Conservation (phyloP, 1,140 invertebrate species). For the Lineus longissimus region DNA sequence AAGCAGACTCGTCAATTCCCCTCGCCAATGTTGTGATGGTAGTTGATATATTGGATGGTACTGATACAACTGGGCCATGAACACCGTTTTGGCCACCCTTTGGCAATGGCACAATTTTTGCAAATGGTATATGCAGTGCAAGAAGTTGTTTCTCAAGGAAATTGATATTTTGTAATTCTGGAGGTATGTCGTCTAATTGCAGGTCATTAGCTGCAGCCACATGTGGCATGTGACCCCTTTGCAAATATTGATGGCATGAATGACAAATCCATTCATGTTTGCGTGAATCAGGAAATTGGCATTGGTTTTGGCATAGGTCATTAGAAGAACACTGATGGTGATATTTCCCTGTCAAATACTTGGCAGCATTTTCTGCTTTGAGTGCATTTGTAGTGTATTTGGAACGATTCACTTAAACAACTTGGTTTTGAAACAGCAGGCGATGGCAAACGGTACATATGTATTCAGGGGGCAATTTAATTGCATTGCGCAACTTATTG, state of each 20-base stretch:
- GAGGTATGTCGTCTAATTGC: neutral
- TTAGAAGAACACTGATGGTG: too few relatives aligned
- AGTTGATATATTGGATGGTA: neutral
- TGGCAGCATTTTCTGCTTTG: too few relatives aligned
- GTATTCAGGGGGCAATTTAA: too few relatives aligned
- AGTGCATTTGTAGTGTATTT: too few relatives aligned
- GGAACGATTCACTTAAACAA: too few relatives aligned
- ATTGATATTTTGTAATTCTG: neutral
- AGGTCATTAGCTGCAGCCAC: neutral
- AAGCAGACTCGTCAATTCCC: neutral
- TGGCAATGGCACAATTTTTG: neutral
- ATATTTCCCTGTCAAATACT: too few relatives aligned
- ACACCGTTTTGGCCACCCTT: neutral
- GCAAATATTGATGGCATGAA: neutral
- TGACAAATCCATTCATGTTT: neutral
- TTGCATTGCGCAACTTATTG: too few relatives aligned
- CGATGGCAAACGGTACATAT: too few relatives aligned
- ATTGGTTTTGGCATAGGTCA: too few relatives aligned
- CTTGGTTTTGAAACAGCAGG: too few relatives aligned
- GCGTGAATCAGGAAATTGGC: too few relatives aligned
- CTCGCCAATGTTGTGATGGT: neutral
- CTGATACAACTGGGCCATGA: neutral
- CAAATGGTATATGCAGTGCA: constrained; percentile 6
- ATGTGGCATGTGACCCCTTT: neutral
- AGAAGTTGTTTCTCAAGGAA: neutral